These are phyloP conservation scores for Terrapene triunguis DNA, from an alignment of 2,113 vertebrate genomes.

Conservation along the genomic window DNA sequence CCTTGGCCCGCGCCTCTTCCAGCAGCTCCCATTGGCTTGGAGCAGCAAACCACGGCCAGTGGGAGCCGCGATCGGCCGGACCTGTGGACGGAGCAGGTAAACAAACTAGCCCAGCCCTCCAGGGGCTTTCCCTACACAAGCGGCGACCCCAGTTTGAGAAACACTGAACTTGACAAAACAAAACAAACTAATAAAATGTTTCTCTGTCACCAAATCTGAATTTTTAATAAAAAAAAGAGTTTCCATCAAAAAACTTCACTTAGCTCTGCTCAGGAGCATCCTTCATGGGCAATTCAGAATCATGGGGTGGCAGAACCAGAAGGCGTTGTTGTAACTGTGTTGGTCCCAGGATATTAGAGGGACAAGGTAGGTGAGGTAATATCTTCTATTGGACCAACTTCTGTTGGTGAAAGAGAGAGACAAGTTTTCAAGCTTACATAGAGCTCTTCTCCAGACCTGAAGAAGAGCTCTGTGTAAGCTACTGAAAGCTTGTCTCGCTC, in stretches of 20 bases:
- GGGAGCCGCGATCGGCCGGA: too few species aligned
- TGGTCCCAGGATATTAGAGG: neutral
- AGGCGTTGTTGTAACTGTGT: neutral
- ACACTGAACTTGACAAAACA: neutral
- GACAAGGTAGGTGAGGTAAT: neutral
- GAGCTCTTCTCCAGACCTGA: neutral
- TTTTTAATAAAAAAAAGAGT: neutral
- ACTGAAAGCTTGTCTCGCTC: neutral
- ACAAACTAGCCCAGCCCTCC: too few species aligned
- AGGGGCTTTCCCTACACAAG: too few species aligned
- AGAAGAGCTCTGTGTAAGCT: neutral
- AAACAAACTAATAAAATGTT: neutral
- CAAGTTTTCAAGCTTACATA: neutral
- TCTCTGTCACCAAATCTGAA: neutral
- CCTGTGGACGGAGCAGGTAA: too few species aligned
- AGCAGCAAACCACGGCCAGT: too few species aligned
- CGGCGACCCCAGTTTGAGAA: too few species aligned
- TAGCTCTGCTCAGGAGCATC: neutral
- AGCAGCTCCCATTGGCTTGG: too few species aligned
- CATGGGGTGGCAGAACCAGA: neutral
- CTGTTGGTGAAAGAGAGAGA: neutral
- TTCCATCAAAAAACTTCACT: neutral
- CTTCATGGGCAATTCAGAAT: neutral
- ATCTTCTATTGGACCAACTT: neutral
- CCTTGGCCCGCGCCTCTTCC: too few species aligned